phyloP scores from a whole-genome alignment of 37 sponge, comb jelly and placozoan genomes.

The Haliclona indistincta region DNA sequence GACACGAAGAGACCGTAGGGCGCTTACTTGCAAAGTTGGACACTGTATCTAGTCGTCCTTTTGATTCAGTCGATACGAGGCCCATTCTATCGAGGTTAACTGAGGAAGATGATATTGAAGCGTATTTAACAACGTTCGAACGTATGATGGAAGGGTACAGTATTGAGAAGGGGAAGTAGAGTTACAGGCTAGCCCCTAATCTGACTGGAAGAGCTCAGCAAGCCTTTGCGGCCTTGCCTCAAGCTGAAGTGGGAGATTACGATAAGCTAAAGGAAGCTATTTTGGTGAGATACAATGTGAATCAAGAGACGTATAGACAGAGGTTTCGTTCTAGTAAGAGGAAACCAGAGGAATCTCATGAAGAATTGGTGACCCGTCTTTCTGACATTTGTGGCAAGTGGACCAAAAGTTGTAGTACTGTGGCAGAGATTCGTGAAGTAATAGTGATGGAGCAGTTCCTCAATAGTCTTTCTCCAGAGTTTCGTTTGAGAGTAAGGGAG shows the following conservation, averaged over 20 bases:
- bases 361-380: slow-evolving; percentile 26
- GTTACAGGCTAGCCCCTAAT: slow-evolving; percentile 16
- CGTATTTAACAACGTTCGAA: slow-evolving; percentile 33
- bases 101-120: slow-evolving; percentile 32
- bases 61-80: too few relatives aligned
- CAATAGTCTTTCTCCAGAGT: slow-evolving; percentile 14
- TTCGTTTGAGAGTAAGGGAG: slow-evolving; percentile 26
- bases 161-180: slow-evolving; percentile 4
- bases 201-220: slow-evolving; percentile 35
- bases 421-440: slow-evolving; percentile 21
- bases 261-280: slow-evolving; percentile 33
- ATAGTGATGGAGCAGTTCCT: slow-evolving; percentile 39
- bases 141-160: slow-evolving; percentile 20
- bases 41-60: too few relatives aligned
- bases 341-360: slow-evolving; percentile 29
- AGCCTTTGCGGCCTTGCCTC: slow-evolving; percentile 33
- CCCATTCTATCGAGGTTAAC: too few relatives aligned
- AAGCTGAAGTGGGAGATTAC: slow-evolving; percentile 16
- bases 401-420: slow-evolving; percentile 10
- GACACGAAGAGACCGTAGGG: too few relatives aligned
- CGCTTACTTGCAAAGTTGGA: too few relatives aligned
- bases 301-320: slow-evolving; percentile 35
- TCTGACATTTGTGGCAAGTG: slow-evolving; percentile 20
- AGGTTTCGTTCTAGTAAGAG: slow-evolving; percentile 6
- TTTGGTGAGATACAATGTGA: slow-evolving; percentile 24